Base-by-base conservation (phyloP, 2,797 vertebrate species). In the Propithecus deckenii region DNA sequence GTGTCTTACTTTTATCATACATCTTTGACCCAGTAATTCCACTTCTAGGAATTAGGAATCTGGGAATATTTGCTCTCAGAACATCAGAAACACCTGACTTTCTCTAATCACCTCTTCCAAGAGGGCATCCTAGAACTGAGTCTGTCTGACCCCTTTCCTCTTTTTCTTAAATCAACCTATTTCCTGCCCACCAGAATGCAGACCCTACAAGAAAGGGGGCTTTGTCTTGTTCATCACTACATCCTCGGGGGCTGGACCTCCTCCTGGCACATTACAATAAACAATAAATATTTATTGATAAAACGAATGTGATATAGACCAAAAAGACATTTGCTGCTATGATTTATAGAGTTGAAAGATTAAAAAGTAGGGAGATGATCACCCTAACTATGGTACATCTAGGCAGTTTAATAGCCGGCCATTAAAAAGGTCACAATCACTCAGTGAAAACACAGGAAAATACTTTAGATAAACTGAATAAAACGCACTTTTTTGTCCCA, bases 41-140 rank as follows among this genome's bases (percentile, higher is more conserved):
- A 74, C 55, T 94, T 30, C 48, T n/a, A 72, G 67, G 25, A 91
- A 86, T 32, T 15, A 46, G 63, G 59, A 57, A 52, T 4, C 43
- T 35, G 69, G 43, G 63, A 71, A 84, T 6, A 52, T 55, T 30
- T 52, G 18, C 38, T 61, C 87, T 75, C 46, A 92, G 84, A 91
- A 85, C 89, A 43, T 13, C 23, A 72, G 28, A 89, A 89, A 46
- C 1, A 50, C 30, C 48, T 78, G 11, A 20, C 28, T 57, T 71
- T 28, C 23, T 55, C 59, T 28, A 23, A 63, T 74, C 43, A 5
- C 4, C n/a, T 83, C 46, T 63, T 41, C 32, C 15, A 11, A 90
- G 28, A 85, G 9, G 10, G 20, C 43, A 92, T 87, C 76, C 69
- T 74, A 91, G 93, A 97, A 90, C 69, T n/a, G 30, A 28, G 12